Evolutionary conservation across 2,888 invertebrate species (phyloP).

Genomic region (Ceriagrion tenellum): DNA sequence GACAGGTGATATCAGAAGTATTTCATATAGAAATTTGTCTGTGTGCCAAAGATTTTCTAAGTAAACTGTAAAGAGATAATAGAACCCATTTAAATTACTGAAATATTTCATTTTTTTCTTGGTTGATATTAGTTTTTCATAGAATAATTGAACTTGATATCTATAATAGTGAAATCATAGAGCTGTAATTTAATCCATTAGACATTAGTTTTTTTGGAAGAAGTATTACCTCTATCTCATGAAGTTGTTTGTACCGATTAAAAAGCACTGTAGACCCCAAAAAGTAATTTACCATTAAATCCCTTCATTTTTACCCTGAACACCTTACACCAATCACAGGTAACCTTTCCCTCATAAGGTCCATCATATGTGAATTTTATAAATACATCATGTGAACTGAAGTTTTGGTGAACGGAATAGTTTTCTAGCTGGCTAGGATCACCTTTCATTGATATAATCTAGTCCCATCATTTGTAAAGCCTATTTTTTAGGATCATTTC

Average conservation of each 20-base stretch:
- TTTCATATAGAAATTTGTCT: not conserved
- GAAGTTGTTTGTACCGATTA: not conserved
- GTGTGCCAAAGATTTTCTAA: not conserved
- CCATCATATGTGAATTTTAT: not conserved
- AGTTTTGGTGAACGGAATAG: not conserved
- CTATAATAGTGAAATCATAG: not conserved
- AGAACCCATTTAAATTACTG: not conserved
- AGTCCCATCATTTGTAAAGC: not conserved
- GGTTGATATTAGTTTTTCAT: constrained; percentile 10
- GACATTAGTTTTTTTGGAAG: not conserved
- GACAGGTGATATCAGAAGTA: not conserved
- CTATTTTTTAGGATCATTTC: not conserved
- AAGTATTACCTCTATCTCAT: not conserved
- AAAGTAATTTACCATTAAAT: not conserved
- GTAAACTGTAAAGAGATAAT: not conserved
- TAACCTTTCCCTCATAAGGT: not conserved
- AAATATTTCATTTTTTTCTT: not conserved
- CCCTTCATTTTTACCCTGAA: not conserved
- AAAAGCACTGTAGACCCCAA: constrained; percentile 4
- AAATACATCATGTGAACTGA: not conserved
- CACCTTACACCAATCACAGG: not conserved
- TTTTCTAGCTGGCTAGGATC: not conserved
- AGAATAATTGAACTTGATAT: not conserved
- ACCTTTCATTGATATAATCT: not conserved
- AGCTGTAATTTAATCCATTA: constrained; percentile 3